phyloP scores from a whole-genome alignment of 2,888 invertebrate species.

The Nysson spinosus region DNA sequence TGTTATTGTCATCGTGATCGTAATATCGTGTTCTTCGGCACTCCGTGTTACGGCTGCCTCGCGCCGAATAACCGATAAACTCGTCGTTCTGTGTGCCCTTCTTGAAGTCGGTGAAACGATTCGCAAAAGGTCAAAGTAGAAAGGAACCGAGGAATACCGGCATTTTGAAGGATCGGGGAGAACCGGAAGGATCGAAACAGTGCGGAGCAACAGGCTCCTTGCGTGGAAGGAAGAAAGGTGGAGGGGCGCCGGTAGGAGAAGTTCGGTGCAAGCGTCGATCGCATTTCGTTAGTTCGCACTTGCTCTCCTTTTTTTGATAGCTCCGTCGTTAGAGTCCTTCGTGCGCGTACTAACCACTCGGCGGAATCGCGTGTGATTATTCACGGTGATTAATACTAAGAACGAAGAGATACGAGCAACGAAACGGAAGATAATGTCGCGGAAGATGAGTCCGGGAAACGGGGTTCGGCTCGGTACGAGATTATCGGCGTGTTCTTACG shows the following conservation, averaged over 20 bases:
- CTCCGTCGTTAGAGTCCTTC: no score
- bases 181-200: conserved; percentile 53
- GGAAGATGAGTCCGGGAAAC: conserved; percentile 37
- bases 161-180: no score
- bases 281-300: conserved; percentile 47
- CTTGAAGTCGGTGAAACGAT: not conserved
- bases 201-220: conserved; percentile 62
- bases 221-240: conserved; percentile 49
- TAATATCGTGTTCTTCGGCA: no score
- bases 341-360: conserved; percentile 32
- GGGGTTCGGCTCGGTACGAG: conserved; percentile 47
- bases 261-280: conserved; percentile 57
- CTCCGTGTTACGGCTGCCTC: conserved; percentile 1
- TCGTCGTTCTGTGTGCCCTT: not conserved
- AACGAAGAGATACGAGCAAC: no score
- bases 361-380: no score
- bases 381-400: no score
- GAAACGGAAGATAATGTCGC: conserved; percentile 38
- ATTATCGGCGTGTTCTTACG: conserved; percentile 39
- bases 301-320: conserved; percentile 49
- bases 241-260: conserved; percentile 45
- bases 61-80: not conserved
- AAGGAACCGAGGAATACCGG: conserved; percentile 9
- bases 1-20: conserved; percentile 8
- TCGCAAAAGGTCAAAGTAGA: not conserved